Evolutionary conservation across 2,888 invertebrate species (phyloP).

Genomic region (Coleophora flavipennella): DNA sequence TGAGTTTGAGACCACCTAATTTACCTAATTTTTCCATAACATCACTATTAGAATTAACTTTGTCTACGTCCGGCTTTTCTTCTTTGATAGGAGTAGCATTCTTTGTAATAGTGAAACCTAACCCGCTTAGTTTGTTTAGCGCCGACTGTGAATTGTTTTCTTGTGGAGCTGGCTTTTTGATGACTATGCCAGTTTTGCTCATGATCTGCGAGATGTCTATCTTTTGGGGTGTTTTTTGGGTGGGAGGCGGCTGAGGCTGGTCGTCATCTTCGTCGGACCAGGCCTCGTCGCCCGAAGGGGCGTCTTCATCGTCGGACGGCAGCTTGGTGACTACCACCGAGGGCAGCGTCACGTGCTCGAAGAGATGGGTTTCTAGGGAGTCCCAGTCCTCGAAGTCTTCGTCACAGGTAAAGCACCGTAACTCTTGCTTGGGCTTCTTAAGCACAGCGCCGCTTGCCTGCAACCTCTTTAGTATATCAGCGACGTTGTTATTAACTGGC

Average conservation of each 20-base stretch:
- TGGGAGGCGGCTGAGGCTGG: slow-evolving; percentile 22
- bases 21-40: slow-evolving; percentile 53
- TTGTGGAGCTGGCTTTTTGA: slow-evolving; percentile 30
- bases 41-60: slow-evolving; percentile 24
- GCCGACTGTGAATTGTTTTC: slow-evolving; percentile 36
- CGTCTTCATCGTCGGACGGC: slow-evolving; percentile 65
- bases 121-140: slow-evolving; percentile 53
- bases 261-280: slow-evolving; percentile 47
- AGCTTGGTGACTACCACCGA: slow-evolving; percentile 59
- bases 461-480: slow-evolving; percentile 45
- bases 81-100: slow-evolving; percentile 47
- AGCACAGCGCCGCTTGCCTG: slow-evolving; percentile 49
- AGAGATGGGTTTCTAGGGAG: slow-evolving; percentile 64
- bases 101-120: slow-evolving; percentile 63
- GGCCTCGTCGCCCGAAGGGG: not conserved
- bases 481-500: slow-evolving; percentile 34
- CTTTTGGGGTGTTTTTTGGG: slow-evolving; percentile 48
- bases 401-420: slow-evolving; percentile 66
- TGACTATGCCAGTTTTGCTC: slow-evolving; percentile 46
- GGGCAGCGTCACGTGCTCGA: slow-evolving; percentile 72
- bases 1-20: slow-evolving; percentile 61
- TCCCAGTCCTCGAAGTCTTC: slow-evolving; percentile 57
- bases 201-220: slow-evolving; percentile 55
- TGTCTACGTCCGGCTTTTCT: slow-evolving; percentile 35
- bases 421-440: slow-evolving; percentile 51